Conservation (phyloP, 2,888 invertebrate genomes). For the Aspidiotus rigidus region DNA sequence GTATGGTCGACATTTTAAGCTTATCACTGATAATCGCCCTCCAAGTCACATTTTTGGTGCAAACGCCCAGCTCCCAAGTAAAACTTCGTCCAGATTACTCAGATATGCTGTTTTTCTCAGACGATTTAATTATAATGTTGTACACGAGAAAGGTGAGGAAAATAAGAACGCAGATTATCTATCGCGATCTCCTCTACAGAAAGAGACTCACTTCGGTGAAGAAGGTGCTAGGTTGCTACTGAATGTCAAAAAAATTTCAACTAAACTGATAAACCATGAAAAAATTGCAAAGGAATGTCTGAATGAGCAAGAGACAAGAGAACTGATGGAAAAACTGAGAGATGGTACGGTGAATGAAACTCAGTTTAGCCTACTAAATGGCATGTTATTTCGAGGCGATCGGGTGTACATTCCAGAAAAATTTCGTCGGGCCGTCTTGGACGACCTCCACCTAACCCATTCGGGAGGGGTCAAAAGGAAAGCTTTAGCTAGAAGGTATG, state of each 20-base stretch:
- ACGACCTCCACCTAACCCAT: not conserved
- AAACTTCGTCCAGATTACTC: not conserved
- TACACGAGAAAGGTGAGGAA: not conserved
- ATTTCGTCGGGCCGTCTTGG: not conserved
- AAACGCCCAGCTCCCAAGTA: not conserved
- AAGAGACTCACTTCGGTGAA: not conserved
- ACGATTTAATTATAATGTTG: not conserved
- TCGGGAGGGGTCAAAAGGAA: not conserved
- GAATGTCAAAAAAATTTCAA: too few relatives aligned
- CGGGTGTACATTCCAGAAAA: not conserved
- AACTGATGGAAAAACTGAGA: not conserved
- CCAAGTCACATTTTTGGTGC: not conserved
- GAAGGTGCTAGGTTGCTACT: too few relatives aligned
- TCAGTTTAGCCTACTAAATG: not conserved
- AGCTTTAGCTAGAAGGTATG: not conserved
- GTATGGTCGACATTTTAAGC: not conserved
- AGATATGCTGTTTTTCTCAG: not conserved
- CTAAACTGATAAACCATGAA: too few relatives aligned
- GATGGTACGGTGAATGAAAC: not conserved
- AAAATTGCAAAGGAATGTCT: not conserved
- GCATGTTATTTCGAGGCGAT: not conserved
- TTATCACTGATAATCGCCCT: not conserved
- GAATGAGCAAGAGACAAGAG: not conserved
- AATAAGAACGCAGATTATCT: not conserved
- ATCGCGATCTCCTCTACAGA: not conserved